Percentiles rank a stretch among this genome's conserved stretches.
These are phyloP conservation scores for Rynchops niger DNA, from an alignment of 2,113 vertebrate genomes.

Conservation along the genomic window DNA sequence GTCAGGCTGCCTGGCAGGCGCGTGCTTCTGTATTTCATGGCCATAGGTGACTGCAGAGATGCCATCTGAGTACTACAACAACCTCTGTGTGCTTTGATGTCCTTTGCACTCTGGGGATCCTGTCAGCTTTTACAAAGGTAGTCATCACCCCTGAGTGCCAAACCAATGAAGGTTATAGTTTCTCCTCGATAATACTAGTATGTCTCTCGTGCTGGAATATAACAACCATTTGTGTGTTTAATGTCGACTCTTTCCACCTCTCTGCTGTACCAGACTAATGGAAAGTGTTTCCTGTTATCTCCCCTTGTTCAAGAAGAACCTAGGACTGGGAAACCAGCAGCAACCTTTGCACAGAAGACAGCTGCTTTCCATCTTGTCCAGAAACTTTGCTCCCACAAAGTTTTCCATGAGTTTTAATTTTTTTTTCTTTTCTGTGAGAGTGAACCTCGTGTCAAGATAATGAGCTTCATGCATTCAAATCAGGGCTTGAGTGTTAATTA, in stretches of 20 bases:
- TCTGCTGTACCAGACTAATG: background rate
- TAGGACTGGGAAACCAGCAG: background rate
- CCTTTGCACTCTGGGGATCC: background rate
- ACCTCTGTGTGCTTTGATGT: background rate
- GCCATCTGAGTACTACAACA: background rate
- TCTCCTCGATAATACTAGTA: background rate
- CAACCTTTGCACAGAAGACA: background rate
- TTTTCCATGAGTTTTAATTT: background rate
- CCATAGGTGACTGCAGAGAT: background rate
- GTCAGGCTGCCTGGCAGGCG: background rate
- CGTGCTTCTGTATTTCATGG: background rate
- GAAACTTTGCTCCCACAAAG: background rate
- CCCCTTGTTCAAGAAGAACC: background rate
- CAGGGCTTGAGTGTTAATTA: conserved; percentile 28
- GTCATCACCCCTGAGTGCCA: background rate
- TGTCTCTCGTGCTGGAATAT: background rate
- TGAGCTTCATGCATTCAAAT: background rate
- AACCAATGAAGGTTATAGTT: background rate
- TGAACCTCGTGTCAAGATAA: background rate
- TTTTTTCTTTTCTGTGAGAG: background rate
- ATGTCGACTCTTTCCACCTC: background rate
- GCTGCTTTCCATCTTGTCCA: background rate
- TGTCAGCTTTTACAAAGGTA: background rate
- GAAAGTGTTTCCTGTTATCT: background rate
- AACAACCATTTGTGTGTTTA: background rate